A percentile compares a stretch with the other conserved stretches of the same genome.
Evolutionary conservation across 1,140 invertebrate genomes (phyloP).

Genomic region (Lepidurus arcticus): DNA sequence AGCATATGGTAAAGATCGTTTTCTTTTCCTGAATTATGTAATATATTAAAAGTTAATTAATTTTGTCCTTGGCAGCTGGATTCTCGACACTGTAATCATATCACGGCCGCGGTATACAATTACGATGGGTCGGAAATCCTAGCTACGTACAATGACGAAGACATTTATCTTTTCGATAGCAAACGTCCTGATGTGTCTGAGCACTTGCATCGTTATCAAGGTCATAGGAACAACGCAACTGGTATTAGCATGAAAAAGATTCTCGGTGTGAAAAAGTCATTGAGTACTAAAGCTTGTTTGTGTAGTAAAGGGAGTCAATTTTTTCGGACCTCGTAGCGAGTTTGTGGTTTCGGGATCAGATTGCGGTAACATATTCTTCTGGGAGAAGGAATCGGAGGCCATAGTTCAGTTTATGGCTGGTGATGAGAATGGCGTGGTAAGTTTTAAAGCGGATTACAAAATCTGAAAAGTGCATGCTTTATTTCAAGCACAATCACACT

Average conservation of each 20-base stretch:
- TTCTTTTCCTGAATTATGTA: conserved; percentile 29
- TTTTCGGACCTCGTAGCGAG: conserved; percentile 85
- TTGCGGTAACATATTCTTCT: conserved; percentile 90
- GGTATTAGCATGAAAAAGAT: conserved; percentile 40
- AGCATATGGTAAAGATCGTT: conserved; percentile 47
- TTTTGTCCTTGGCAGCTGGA: conserved; percentile 39
- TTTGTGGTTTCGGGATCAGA: conserved; percentile 90
- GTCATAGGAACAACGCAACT: conserved; percentile 69
- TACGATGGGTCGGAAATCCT: conserved; percentile 84
- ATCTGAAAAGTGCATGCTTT: not conserved
- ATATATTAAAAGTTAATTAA: not conserved
- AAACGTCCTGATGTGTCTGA: conserved; percentile 51
- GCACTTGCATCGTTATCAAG: conserved; percentile 66
- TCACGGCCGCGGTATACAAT: conserved; percentile 86
- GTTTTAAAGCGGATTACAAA: conserved; percentile 45
- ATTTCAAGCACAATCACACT: not conserved
- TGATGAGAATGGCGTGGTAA: conserved; percentile 79
- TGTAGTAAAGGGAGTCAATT: conserved; percentile 86
- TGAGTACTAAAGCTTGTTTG: conserved; percentile 37
- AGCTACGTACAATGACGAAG: conserved; percentile 87
- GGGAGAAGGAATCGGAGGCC: conserved; percentile 82
- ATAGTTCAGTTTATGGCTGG: conserved; percentile 82
- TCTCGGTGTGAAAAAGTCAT: not conserved
- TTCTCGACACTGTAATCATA: conserved; percentile 49
- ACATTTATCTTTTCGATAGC: conserved; percentile 86